Evolutionary conservation across 1,140 invertebrate genomes (phyloP).

Genomic region (Camponotus floridanus): DNA sequence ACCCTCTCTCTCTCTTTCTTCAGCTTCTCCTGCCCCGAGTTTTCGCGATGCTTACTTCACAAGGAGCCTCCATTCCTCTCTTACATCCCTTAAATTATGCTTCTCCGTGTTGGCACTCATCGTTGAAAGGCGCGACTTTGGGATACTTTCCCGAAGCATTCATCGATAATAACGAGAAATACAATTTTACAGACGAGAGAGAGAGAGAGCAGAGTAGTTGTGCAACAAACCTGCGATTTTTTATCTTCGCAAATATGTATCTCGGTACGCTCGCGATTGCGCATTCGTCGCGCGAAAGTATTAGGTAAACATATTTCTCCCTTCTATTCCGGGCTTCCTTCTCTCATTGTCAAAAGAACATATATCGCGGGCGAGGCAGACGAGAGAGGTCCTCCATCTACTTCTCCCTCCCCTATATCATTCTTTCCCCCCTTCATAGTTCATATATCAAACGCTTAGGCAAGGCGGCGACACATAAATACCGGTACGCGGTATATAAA

Average conservation of each 20-base stretch:
- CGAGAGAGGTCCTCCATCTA: slow-evolving; percentile 19
- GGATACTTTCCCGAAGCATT: slow-evolving; percentile 8
- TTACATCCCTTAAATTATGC: slow-evolving; percentile 56
- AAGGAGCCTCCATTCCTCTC: slow-evolving; percentile 8
- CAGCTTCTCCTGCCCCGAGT: background rate
- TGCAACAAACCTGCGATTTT: background rate
- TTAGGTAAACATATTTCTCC: slow-evolving; percentile 38
- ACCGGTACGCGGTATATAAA: slow-evolving; percentile 78
- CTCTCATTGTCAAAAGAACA: slow-evolving; percentile 61
- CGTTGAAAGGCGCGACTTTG: background rate
- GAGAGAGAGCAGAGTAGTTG: background rate
- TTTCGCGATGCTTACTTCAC: slow-evolving; percentile 36
- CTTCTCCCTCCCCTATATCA: slow-evolving; percentile 61
- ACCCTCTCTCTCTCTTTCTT: slow-evolving; percentile 18
- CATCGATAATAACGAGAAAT: background rate
- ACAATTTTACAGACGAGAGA: background rate
- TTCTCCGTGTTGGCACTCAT: slow-evolving; percentile 5
- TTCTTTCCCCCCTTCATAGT: slow-evolving; percentile 72
- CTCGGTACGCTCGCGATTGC: background rate
- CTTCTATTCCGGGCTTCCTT: slow-evolving; percentile 5
- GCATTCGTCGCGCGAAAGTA: background rate
- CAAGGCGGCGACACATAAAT: slow-evolving; percentile 80
- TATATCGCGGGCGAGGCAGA: slow-evolving; percentile 48
- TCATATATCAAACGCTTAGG: slow-evolving; percentile 81
- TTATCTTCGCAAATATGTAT: background rate